Evolutionary conservation across 2,888 invertebrate genomes (phyloP).

Genomic region (Pristionchus japonicus): DNA sequence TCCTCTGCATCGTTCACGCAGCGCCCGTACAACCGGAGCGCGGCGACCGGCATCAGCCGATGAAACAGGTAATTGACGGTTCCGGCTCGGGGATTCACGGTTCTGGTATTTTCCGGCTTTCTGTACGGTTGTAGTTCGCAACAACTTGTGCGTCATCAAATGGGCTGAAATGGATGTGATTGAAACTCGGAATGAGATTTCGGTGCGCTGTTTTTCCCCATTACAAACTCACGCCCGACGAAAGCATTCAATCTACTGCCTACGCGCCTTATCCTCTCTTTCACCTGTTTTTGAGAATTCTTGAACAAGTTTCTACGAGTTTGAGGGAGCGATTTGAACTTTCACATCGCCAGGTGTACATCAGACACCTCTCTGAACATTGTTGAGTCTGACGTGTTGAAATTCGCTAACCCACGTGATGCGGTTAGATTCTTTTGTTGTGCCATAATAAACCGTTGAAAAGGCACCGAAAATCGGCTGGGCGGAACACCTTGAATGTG

Average conservation of each 20-base stretch:
- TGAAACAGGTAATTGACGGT: not conserved
- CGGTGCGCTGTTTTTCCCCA: not conserved
- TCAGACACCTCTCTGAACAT: too few species aligned
- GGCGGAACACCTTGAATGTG: not conserved
- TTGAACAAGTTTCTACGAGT: not conserved
- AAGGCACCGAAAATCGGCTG: not conserved
- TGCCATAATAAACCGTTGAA: too few species aligned
- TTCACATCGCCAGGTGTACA: too few species aligned
- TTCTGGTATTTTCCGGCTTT: too few species aligned
- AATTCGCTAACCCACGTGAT: not conserved
- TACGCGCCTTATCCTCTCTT: not conserved
- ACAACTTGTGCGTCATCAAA: not conserved
- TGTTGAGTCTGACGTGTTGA: too few species aligned
- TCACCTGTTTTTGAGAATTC: not conserved
- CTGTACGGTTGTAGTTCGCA: not conserved
- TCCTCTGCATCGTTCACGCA: not conserved
- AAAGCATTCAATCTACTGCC: not conserved
- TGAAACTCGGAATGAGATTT: not conserved
- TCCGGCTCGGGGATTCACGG: not conserved
- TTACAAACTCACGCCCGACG: not conserved
- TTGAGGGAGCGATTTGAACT: not conserved
- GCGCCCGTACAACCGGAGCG: slow-evolving; percentile 12
- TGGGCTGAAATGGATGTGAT: not conserved
- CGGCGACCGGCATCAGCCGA: not conserved
- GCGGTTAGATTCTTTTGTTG: not conserved